Conservation (phyloP, 2,888 invertebrate species). For the Ophion ventricosus region DNA sequence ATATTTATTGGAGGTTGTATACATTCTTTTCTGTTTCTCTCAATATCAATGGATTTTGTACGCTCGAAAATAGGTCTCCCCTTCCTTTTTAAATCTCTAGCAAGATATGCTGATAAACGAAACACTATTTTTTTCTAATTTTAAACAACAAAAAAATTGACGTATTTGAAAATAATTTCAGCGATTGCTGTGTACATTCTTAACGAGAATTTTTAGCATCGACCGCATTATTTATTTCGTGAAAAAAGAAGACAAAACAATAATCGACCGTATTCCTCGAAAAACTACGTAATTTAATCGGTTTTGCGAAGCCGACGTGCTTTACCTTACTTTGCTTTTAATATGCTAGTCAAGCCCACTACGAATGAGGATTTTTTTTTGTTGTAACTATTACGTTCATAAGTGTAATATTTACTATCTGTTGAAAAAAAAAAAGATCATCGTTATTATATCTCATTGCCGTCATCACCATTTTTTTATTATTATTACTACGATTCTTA, state of each 20-base stretch:
- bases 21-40: constrained; percentile 66
- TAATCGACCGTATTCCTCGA: constrained; percentile 24
- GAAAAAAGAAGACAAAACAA: constrained; percentile 14
- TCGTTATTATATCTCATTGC: constrained; percentile 61
- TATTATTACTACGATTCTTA: constrained; percentile 74
- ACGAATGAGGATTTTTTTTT: constrained; percentile 73
- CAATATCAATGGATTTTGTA: constrained; percentile 66
- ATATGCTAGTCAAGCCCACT: constrained; percentile 80
- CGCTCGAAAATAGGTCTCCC: constrained; percentile 22
- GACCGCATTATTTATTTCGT: constrained; percentile 57
- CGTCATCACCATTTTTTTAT: constrained; percentile 69
- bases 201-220: constrained; percentile 65
- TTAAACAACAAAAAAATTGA: constrained; percentile 63
- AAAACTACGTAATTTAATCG: constrained; percentile 36
- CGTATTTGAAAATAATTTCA: constrained; percentile 57
- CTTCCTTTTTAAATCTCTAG: constrained; percentile 21
- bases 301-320: constrained; percentile 50
- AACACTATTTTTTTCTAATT: constrained; percentile 12
- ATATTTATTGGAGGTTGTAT: constrained; percentile 80
- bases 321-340: constrained; percentile 68
- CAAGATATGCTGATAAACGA: constrained; percentile 32
- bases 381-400: constrained; percentile 74
- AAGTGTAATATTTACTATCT: constrained; percentile 72
- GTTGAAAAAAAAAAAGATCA: constrained; percentile 61
- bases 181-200: constrained; percentile 72